Percentiles rank a stretch among this genome's conserved stretches.
These are phyloP conservation scores for Poecilia velifera DNA, from an alignment of 2,797 vertebrate genomes.

Conservation along the genomic window DNA sequence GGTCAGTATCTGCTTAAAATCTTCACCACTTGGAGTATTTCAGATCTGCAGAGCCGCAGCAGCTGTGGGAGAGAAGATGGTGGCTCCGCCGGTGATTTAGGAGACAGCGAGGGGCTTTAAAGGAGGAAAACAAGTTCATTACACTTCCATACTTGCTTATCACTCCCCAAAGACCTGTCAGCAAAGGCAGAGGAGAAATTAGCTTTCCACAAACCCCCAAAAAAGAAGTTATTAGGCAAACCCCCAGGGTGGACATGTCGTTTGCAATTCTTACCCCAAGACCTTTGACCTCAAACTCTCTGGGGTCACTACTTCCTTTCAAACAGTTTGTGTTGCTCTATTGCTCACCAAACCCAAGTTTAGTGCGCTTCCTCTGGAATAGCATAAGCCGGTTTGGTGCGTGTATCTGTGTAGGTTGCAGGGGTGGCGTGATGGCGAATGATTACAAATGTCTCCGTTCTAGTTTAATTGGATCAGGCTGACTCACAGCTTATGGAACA, in stretches of 20 bases:
- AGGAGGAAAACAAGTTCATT: constrained; percentile 84
- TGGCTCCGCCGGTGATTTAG: constrained; percentile 78
- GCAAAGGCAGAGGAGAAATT: constrained; percentile 68
- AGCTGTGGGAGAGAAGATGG: constrained; percentile 70
- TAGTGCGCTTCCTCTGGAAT: constrained; percentile 61
- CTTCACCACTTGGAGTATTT: constrained; percentile 50
- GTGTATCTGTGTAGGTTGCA: constrained; percentile 65
- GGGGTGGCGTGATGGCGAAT: constrained; percentile 73
- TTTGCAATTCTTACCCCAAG: constrained; percentile 77
- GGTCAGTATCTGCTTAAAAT: constrained; percentile 60
- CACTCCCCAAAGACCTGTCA: constrained; percentile 80
- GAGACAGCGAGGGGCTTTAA: constrained; percentile 75
- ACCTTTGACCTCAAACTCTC: constrained; percentile 75
- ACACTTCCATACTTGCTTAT: constrained; percentile 82
- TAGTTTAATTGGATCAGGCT: constrained; percentile 82
- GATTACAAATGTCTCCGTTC: constrained; percentile 81
- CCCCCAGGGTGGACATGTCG: constrained; percentile 79
- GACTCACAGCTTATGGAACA: constrained; percentile 81
- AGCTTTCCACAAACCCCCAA: constrained; percentile 68
- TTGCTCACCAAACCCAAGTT: constrained; percentile 65
- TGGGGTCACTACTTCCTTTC: constrained; percentile 75
- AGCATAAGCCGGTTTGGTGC: constrained; percentile 65
- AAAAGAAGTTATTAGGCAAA: constrained; percentile 76
- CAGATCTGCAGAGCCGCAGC: constrained; percentile 65
- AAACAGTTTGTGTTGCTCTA: constrained; percentile 73